Evolutionary conservation across 1,140 invertebrate genomes (phyloP), one percentile per base, ranked within the genome.

Genomic region (Ditylenchus dipsaci): DNA sequence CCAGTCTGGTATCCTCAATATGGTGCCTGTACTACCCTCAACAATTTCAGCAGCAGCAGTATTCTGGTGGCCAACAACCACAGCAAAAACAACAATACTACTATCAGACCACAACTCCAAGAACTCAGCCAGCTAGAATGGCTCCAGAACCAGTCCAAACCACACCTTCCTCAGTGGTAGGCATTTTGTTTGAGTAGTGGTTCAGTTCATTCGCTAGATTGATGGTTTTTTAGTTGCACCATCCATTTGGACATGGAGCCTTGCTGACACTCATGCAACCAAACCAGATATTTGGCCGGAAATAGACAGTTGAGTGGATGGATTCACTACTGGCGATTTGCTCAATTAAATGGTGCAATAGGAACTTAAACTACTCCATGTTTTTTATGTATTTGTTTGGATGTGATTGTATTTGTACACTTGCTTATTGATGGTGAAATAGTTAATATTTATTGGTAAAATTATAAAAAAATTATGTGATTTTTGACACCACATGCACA

Each of bases 161-260:
- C 9, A 45, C 63, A 57, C 38, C 63, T 60, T 11, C 63, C 30
- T 65, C 47, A 21, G 19, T 65, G 63, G 63, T 65, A 63, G 13
- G 63, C 9, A 21, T 38, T 38, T n/a, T n/a, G n/a, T n/a, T n/a
- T n/a, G n/a, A n/a, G n/a, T n/a, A n/a, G n/a, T n/a, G n/a, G n/a
- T n/a, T n/a, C n/a, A n/a, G n/a, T n/a, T n/a, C n/a, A n/a, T n/a
- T n/a, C n/a, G n/a, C n/a, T n/a, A n/a, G n/a, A n/a, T n/a, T n/a
- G n/a, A n/a, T n/a, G n/a, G n/a, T n/a, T n/a, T n/a, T n/a, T n/a
- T 45, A 71, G 69, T 58, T 71, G 19, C 73, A 74, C 19, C 69
- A 71, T 33, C 69, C 69, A n/a, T 75, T 29, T 19, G 27, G 70
- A 13, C 19, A 76, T 23, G 69, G 69, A 23, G 27, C 69, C 45